Percentiles rank a stretch among this genome's conserved stretches.
phyloP scores from a whole-genome alignment of 1,140 invertebrate species.

The Drosophila cardini region DNA sequence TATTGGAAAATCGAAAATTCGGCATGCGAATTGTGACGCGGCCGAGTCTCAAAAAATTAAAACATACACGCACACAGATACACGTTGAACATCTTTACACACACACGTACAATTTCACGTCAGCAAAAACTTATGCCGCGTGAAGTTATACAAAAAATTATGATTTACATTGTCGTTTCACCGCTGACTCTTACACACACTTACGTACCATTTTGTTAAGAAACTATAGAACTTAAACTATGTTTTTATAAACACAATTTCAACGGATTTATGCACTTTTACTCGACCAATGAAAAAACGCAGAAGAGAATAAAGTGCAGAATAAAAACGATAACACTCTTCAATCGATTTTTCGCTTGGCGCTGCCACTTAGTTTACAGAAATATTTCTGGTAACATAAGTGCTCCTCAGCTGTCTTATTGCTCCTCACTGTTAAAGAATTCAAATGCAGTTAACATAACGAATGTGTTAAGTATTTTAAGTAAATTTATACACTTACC shows the following conservation, averaged over 20 bases:
- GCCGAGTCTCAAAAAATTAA: slow-evolving; percentile 19
- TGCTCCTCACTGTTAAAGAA: slow-evolving; percentile 2
- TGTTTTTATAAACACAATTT: slow-evolving; percentile 24
- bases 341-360: slow-evolving; percentile 15
- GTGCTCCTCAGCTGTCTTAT: background rate
- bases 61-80: slow-evolving; percentile 31
- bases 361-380: slow-evolving; percentile 18
- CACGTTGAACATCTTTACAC: slow-evolving; percentile 10
- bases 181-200: background rate
- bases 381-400: slow-evolving; percentile 5
- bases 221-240: slow-evolving; percentile 44
- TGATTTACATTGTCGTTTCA: background rate
- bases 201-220: slow-evolving; percentile 55
- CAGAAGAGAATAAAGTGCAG: slow-evolving; percentile 45
- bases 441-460: too few relatives aligned
- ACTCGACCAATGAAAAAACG: slow-evolving; percentile 47
- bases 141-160: slow-evolving; percentile 41
- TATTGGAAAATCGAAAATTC: slow-evolving; percentile 65
- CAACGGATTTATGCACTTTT: slow-evolving; percentile 37
- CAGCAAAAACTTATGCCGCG: slow-evolving; percentile 50
- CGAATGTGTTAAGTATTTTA: background rate
- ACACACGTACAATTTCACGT: slow-evolving; percentile 44
- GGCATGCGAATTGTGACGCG: slow-evolving; percentile 54
- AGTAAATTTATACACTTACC: too few relatives aligned
- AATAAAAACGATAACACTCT: slow-evolving; percentile 37